Evolutionary conservation across 1,140 invertebrate species (phyloP).

Genomic region (Ectropis grisescens): DNA sequence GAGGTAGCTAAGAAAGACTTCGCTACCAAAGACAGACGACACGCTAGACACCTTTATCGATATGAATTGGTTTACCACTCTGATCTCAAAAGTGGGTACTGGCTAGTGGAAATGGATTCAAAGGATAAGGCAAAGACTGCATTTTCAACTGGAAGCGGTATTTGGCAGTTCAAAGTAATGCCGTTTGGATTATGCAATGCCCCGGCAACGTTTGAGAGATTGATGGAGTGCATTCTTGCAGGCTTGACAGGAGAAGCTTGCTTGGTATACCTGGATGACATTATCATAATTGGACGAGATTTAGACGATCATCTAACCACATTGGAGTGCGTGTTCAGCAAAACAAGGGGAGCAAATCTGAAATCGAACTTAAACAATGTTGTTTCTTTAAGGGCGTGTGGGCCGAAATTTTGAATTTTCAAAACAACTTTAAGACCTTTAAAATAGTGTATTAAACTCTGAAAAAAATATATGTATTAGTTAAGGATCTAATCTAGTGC

Average conservation of each 20-base stretch:
- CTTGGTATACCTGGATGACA: constrained; percentile 33
- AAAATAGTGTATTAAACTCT: too few species aligned
- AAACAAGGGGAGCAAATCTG: neutral
- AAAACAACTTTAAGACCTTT: too few species aligned
- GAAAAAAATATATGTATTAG: too few species aligned
- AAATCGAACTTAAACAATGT: constrained; percentile 6
- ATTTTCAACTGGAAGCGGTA: constrained; percentile 42
- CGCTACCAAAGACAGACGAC: constrained; percentile 55
- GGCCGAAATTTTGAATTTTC: too few species aligned
- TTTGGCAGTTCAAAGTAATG: constrained; percentile 49
- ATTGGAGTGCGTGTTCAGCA: neutral
- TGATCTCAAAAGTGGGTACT: constrained; percentile 49
- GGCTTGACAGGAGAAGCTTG: constrained; percentile 20
- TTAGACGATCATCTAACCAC: constrained; percentile 8
- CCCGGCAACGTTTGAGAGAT: constrained; percentile 19
- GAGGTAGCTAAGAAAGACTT: constrained; percentile 26
- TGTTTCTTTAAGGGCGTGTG: constrained; percentile 4
- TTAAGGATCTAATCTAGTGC: too few species aligned
- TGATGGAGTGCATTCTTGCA: constrained; percentile 16
- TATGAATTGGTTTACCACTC: constrained; percentile 40
- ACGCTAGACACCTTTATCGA: constrained; percentile 11
- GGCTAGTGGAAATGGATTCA: constrained; percentile 28
- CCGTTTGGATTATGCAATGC: constrained; percentile 53
- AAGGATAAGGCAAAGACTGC: constrained; percentile 43
- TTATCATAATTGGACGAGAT: constrained; percentile 18